Evolutionary conservation across 2,888 invertebrate genomes (phyloP).

Genomic region (Lycophotia porphyrea): DNA sequence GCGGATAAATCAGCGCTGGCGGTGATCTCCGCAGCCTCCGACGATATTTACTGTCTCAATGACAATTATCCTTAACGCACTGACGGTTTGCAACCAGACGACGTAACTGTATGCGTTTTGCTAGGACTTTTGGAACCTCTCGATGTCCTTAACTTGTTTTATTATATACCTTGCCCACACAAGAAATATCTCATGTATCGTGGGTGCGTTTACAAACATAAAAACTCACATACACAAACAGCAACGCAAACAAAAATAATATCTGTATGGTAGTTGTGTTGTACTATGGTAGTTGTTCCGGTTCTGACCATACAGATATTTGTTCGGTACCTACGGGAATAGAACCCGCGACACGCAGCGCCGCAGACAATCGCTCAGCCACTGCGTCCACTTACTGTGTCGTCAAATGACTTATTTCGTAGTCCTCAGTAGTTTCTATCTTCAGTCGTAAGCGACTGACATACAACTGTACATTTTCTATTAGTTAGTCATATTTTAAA

Average conservation of each 20-base stretch:
- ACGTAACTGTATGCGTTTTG: constrained; percentile 25
- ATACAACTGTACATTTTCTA: too few relatives aligned
- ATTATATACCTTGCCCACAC: neutral
- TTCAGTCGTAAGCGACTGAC: too few relatives aligned
- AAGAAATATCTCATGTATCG: neutral
- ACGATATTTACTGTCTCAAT: constrained; percentile 33
- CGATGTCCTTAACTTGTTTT: neutral
- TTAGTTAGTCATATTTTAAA: too few relatives aligned
- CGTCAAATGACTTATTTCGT: too few relatives aligned
- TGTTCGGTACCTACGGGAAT: too few relatives aligned
- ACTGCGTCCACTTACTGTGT: neutral
- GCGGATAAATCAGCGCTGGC: constrained; percentile 23
- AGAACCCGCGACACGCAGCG: neutral
- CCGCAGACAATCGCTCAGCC: neutral
- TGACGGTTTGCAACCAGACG: neutral
- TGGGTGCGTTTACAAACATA: neutral
- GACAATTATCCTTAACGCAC: constrained; percentile 33
- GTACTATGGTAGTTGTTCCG: too few relatives aligned
- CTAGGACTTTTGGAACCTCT: neutral
- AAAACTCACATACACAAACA: neutral
- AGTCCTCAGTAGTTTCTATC: too few relatives aligned
- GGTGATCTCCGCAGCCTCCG: constrained; percentile 19
- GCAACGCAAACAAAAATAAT: too few relatives aligned
- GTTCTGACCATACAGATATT: neutral
- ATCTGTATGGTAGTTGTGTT: too few relatives aligned